Base-by-base conservation (phyloP, 1,140 invertebrate genomes). In the Tetragonula clypearis region DNA sequence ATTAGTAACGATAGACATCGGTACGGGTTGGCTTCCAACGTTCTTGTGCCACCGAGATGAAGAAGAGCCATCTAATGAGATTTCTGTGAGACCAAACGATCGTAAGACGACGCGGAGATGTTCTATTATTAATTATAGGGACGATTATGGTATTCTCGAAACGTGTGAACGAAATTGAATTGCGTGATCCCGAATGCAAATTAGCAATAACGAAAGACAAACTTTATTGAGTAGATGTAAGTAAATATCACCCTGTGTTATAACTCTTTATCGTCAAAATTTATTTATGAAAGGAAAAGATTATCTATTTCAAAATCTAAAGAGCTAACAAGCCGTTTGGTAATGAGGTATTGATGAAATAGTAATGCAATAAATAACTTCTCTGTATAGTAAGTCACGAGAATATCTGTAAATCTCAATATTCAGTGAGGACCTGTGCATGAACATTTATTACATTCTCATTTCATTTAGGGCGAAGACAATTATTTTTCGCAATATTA, bases 1-100 rank as follows among this genome's bases (percentile, higher is more conserved):
- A 74, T 85, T 85, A 85, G 83, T 79, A 85, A 85, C 77, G 83
- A 85, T 80, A 80, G 77, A 23, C 83, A 66, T 53, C 49, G n/a
- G 49, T 19, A 21, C 55, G n/a, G 12, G 53, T 17, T 19, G 35
- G 73, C 53, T 58, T 68, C 49, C 21, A 71, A 82, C 81, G 82
- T 60, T 65, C 4, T n/a, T 4, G 14, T n/a, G 86, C 75, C 72
- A 79, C 81, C 72, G 76, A 56, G 73, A 87, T 15, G 53, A 58
- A 77, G 55, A 58, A 77, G 53, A 41, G 72, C 26, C 80, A 14
- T 9, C 21, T 56, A 76, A 76, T 53, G 26, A 30, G 49, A 55
- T 76, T 76, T 41, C 58, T 56, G 26, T 56, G 23, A 30, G 21
- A 53, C 15, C 21, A n/a, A 15, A 75, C 30, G 72, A 21, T 68